These are phyloP conservation scores for Lepisosteus oculatus DNA, from an alignment of 2,113 vertebrate genomes.

Conservation along the genomic window DNA sequence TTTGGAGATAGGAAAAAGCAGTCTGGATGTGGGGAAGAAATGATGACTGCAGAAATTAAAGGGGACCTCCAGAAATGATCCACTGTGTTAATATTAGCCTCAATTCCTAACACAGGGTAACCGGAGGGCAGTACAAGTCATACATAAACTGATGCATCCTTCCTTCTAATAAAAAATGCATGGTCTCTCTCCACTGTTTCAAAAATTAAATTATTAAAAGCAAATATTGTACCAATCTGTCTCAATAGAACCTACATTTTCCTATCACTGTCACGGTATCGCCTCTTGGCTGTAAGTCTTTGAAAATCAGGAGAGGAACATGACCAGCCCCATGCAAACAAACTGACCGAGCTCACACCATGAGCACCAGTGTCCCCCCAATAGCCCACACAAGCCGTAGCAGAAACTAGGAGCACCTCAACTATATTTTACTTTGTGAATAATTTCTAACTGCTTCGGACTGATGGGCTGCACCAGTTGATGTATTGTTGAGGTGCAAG, in stretches of 20 bases:
- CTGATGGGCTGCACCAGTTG: slow-evolving; percentile 60
- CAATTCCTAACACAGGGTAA: slow-evolving; percentile 21
- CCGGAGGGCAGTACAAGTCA: slow-evolving; percentile 17
- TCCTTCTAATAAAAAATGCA: slow-evolving; percentile 69
- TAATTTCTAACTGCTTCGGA: slow-evolving; percentile 81
- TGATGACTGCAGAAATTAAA: slow-evolving; percentile 17
- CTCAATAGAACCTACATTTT: slow-evolving; percentile 71
- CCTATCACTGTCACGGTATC: slow-evolving; percentile 62
- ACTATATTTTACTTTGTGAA: slow-evolving; percentile 68
- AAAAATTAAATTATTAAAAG: slow-evolving; percentile 81
- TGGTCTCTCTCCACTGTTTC: slow-evolving; percentile 54
- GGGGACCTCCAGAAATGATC: slow-evolving; percentile 19
- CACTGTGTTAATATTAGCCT: slow-evolving; percentile 25
- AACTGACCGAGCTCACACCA: slow-evolving; percentile 47
- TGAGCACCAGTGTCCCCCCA: slow-evolving; percentile 7
- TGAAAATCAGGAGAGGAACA: slow-evolving; percentile 58
- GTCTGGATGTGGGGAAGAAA: background rate
- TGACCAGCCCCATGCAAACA: slow-evolving; percentile 56
- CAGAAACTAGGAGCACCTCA: slow-evolving; percentile 35
- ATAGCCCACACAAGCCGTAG: slow-evolving; percentile 30
- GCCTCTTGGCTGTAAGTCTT: slow-evolving; percentile 59
- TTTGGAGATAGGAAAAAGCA: background rate
- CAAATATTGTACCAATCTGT: slow-evolving; percentile 74
- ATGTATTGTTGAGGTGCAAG: slow-evolving; percentile 60
- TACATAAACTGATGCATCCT: slow-evolving; percentile 49